Evolutionary conservation across 2,113 vertebrate species (phyloP), one percentile per base, ranked within the genome.

Genomic region (Hyaena hyaena): DNA sequence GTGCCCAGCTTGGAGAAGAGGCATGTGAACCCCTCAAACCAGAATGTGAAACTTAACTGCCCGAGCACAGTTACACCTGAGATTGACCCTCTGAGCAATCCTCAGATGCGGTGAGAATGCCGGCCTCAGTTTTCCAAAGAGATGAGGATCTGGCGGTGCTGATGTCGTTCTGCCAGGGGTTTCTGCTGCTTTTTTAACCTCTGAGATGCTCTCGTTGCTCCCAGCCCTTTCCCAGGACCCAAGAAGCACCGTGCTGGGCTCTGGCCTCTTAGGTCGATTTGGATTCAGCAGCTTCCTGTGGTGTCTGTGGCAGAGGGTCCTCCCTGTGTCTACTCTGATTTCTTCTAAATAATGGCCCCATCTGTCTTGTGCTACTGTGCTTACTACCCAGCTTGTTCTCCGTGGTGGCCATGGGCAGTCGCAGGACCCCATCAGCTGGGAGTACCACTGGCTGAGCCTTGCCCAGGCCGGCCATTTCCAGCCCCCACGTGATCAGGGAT

Each of bases 81-180:
- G 48, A 28, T 85, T 74, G n/a, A 43, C 24, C 58, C 35, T 11
- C 58, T 31, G 58, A 61, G 39, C 17, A 23, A 7, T 23, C n/a
- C 12, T 85, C 3, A 24, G 39, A 61, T 21, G 15, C 0, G 1
- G 19, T n/a, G 9, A 55, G 24, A 9, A 24, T 0, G 0, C 43
- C 31, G 16, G 45, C 5, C 88, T 69, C 12, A 4, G 8, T 85
- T 35, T n/a, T 69, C n/a, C 35, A 48, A 19, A 68, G 85, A 77
- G 12, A 26, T 2, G 2, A 23, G 24, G 58, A 10, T 48, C 88
- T 79, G 9, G 19, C 4, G 61, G 31, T 39, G 33, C 48, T 50
- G 50, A 61, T 23, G 2, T 10, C 8, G 28, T 23, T 76, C 31
- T 58, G 61, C 50, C 63, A 8, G 2, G 71, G 53, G 48, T 10